Evolutionary conservation across 2,113 vertebrate genomes (phyloP).

Genomic region (Lampris megalopsis): DNA sequence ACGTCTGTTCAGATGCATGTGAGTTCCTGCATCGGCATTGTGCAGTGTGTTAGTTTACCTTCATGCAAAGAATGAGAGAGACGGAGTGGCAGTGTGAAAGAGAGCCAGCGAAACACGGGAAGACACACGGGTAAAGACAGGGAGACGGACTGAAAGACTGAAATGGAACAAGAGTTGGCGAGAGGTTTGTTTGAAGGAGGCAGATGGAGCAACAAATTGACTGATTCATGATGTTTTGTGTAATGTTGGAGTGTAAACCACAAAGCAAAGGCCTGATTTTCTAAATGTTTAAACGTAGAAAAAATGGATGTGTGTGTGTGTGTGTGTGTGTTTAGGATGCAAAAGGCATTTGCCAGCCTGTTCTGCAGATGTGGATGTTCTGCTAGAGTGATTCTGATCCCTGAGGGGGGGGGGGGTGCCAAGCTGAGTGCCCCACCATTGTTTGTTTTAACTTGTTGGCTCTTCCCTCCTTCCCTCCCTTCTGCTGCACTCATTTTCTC

Average conservation of each 20-base stretch:
- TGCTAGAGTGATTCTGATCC: conserved; percentile 59
- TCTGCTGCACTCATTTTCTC: neutral
- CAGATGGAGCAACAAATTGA: neutral
- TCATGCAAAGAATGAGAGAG: neutral
- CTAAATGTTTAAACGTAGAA: neutral
- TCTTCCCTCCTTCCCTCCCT: neutral
- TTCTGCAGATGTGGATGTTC: conserved; percentile 66
- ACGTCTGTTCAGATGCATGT: no score
- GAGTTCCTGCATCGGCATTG: no score
- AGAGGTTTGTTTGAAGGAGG: neutral
- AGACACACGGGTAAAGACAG: neutral
- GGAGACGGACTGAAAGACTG: neutral
- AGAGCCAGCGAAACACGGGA: neutral
- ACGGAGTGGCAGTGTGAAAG: neutral
- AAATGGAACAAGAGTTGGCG: no score
- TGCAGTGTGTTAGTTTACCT: neutral
- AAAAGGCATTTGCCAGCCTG: conserved; percentile 40
- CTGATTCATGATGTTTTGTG: conserved; percentile 8
- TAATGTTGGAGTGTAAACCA: neutral
- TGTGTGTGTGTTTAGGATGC: conserved; percentile 36
- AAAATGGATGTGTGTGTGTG: neutral
- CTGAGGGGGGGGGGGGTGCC: conserved; percentile 30
- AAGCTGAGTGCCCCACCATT: conserved; percentile 37
- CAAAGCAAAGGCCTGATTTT: neutral
- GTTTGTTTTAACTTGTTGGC: conserved; percentile 48